phyloP scores from a whole-genome alignment of 2,888 invertebrate species.

The Polylopha cassiicola region DNA sequence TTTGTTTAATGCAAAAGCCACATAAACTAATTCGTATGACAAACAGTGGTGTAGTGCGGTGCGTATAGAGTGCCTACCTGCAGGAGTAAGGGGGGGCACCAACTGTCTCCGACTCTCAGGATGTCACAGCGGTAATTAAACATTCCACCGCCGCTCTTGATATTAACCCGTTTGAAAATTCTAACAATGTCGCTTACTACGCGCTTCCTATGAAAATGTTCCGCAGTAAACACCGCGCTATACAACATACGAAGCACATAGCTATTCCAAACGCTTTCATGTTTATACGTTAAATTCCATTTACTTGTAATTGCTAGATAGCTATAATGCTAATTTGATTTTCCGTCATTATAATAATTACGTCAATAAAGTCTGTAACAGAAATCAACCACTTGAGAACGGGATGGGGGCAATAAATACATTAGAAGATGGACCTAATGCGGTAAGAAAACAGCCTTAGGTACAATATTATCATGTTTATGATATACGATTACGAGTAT shows the following conservation, averaged over 20 bases:
- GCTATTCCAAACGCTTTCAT: conserved; percentile 27
- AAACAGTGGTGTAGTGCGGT: conserved; percentile 1
- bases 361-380: conserved; percentile 4
- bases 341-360: conserved; percentile 13
- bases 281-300: conserved; percentile 23
- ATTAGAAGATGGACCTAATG: conserved; percentile 7
- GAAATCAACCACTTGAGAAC: conserved; percentile 4
- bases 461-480: conserved; percentile 10
- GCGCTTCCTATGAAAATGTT: conserved; percentile 48
- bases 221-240: conserved; percentile 29
- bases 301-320: conserved; percentile 22
- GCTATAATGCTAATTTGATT: conserved; percentile 20
- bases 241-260: conserved; percentile 21
- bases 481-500: too few relatives aligned
- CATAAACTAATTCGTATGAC: neutral
- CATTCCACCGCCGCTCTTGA: conserved; percentile 38
- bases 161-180: conserved; percentile 67
- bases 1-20: too few relatives aligned
- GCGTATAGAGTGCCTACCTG: conserved; percentile 8
- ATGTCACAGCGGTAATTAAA: conserved; percentile 58
- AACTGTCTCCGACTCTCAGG: conserved; percentile 38
- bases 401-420: conserved; percentile 12
- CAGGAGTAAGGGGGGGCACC: conserved; percentile 25
- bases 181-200: conserved; percentile 60
- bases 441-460: conserved; percentile 7